These are phyloP conservation scores for Zaprionus ghesquierei DNA, from an alignment of 1,140 invertebrate species.

Conservation along the genomic window DNA sequence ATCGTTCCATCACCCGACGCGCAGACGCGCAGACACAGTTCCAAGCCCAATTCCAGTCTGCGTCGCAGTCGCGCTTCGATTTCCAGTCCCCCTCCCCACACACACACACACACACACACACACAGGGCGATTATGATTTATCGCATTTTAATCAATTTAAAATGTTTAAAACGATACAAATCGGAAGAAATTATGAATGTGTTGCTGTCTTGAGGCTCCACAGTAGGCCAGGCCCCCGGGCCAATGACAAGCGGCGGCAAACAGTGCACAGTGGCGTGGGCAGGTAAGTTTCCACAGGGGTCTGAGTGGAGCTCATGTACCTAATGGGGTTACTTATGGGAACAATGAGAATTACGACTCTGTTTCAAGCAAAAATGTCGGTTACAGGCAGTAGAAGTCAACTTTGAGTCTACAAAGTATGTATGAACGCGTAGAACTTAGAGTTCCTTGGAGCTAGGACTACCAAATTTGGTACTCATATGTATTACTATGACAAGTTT, in stretches of 20 bases:
- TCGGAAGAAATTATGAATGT: conserved; percentile 82
- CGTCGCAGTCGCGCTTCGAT: conserved; percentile 10
- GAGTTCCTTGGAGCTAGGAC: background rate
- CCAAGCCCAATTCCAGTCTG: conserved; percentile 2
- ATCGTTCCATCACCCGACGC: conserved; percentile 74
- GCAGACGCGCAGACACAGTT: conserved; percentile 14
- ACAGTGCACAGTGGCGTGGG: background rate
- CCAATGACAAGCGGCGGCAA: conserved; percentile 47
- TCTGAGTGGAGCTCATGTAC: background rate
- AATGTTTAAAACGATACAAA: conserved; percentile 81
- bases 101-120: background rate
- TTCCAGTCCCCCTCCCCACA: conserved; percentile 40
- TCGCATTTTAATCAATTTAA: conserved; percentile 82
- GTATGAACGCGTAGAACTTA: background rate
- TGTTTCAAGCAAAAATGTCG: background rate
- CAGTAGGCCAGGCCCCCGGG: conserved; percentile 60
- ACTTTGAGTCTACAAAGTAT: background rate
- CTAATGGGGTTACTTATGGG: too few species aligned
- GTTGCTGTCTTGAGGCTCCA: conserved; percentile 77
- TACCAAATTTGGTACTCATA: fast-evolving
- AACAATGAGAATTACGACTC: too few species aligned
- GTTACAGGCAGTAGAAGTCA: background rate
- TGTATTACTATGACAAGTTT: background rate
- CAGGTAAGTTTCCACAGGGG: background rate
- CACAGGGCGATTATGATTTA: conserved; percentile 78